phyloP scores from a whole-genome alignment of 2,888 invertebrate genomes.

The Stenodera caucasica region DNA sequence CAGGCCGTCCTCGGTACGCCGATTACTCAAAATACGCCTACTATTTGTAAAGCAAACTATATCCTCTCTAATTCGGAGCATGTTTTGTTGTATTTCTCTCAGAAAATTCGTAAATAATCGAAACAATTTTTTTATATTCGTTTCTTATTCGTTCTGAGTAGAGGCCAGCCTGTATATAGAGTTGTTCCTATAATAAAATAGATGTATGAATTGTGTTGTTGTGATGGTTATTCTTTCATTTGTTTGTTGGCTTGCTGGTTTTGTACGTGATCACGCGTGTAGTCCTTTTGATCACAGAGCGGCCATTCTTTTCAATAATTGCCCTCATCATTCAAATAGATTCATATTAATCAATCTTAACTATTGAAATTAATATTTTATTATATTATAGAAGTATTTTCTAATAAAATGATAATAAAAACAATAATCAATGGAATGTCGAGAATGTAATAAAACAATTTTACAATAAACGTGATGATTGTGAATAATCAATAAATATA shows the following conservation, averaged over 20 bases:
- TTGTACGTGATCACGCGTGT: constrained; percentile 50
- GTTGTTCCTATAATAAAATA: no score
- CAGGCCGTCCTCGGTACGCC: no score
- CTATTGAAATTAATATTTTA: neutral
- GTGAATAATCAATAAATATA: neutral
- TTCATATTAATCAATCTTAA: constrained; percentile 45
- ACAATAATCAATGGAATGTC: neutral
- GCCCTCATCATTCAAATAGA: constrained; percentile 42
- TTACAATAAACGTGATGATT: neutral
- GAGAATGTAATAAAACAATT: neutral
- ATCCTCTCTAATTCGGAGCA: no score
- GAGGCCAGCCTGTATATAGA: no score
- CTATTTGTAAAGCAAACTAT: no score
- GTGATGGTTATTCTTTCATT: neutral
- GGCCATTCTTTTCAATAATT: constrained; percentile 45
- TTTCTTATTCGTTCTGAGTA: no score
- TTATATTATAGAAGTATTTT: neutral
- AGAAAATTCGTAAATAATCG: no score
- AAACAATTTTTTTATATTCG: no score
- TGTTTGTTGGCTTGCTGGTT: constrained; percentile 13
- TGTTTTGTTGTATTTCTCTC: no score
- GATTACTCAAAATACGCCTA: no score
- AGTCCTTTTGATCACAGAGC: constrained; percentile 50
- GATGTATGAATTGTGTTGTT: neutral
- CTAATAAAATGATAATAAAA: neutral